Evolutionary conservation across 2,113 vertebrate genomes (phyloP).

Genomic region (Emydocephalus ijimae): DNA sequence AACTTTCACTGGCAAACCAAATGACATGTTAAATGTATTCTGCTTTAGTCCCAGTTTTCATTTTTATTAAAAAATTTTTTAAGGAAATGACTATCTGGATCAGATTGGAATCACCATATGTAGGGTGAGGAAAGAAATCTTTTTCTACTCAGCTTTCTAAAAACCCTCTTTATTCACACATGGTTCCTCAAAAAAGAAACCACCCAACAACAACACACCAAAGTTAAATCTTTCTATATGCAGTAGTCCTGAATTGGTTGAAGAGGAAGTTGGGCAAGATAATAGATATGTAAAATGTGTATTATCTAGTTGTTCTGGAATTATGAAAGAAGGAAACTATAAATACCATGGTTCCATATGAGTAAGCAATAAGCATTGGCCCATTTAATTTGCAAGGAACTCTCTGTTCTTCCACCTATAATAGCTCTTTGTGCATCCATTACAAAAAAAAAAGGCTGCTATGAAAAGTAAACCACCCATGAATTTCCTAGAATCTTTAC

Average conservation of each 20-base stretch:
- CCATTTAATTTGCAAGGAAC: neutral
- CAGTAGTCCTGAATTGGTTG: neutral
- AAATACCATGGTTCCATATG: neutral
- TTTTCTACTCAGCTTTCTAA: neutral
- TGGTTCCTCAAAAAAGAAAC: neutral
- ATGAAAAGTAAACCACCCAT: neutral
- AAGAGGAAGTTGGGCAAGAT: neutral
- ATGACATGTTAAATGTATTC: neutral
- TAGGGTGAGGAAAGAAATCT: neutral
- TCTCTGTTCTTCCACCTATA: neutral
- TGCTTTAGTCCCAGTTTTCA: neutral
- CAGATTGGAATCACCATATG: neutral
- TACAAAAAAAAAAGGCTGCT: neutral
- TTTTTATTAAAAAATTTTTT: neutral
- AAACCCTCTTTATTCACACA: neutral
- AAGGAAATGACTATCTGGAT: neutral
- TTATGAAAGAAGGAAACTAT: neutral
- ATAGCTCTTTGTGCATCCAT: neutral
- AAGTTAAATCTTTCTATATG: neutral
- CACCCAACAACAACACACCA: neutral
- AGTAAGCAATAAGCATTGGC: no score
- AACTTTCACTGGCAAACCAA: neutral
- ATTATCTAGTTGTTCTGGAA: neutral
- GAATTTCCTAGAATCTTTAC: neutral
- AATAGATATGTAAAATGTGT: neutral